phyloP scores from a whole-genome alignment of 2,888 invertebrate genomes.

The Chrysodeixis includens region DNA sequence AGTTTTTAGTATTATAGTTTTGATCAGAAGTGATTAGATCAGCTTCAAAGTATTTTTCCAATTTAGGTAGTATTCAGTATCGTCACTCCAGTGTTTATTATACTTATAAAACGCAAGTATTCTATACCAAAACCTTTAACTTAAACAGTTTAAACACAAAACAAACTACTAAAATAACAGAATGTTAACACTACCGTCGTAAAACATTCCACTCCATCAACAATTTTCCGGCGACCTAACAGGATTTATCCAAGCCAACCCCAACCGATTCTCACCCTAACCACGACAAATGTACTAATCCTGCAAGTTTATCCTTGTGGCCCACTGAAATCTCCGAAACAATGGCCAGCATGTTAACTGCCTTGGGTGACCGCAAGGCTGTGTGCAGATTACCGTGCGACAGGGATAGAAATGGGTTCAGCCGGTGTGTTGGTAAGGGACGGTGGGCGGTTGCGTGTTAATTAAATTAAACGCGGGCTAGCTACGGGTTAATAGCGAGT shows the following conservation, averaged over 20 bases:
- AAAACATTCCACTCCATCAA: constrained; percentile 22
- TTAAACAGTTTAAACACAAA: neutral
- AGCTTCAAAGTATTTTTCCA: no score
- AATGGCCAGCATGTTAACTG: constrained; percentile 81
- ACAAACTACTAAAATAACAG: neutral
- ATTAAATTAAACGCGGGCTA: constrained; percentile 67
- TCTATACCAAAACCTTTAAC: neutral
- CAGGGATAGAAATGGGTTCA: constrained; percentile 31
- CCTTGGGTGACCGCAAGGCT: constrained; percentile 75
- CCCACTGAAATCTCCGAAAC: constrained; percentile 72
- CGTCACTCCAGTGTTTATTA: neutral
- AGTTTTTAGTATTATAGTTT: neutral
- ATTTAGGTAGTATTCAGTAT: no score
- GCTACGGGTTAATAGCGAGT: constrained; percentile 68
- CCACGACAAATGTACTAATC: constrained; percentile 70
- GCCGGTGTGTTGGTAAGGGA: constrained; percentile 40
- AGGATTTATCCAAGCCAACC: constrained; percentile 42
- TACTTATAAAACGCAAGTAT: neutral
- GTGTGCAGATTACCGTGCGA: constrained; percentile 64
- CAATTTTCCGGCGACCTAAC: constrained; percentile 29
- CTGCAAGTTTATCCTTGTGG: constrained; percentile 69
- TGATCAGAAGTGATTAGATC: no score
- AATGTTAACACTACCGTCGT: neutral
- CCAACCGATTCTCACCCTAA: constrained; percentile 48
- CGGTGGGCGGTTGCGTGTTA: constrained; percentile 58